Evolutionary conservation across 2,113 vertebrate genomes (phyloP), one percentile per base, ranked within the genome.

Genomic region (mouse (Mus musculus)): DNA sequence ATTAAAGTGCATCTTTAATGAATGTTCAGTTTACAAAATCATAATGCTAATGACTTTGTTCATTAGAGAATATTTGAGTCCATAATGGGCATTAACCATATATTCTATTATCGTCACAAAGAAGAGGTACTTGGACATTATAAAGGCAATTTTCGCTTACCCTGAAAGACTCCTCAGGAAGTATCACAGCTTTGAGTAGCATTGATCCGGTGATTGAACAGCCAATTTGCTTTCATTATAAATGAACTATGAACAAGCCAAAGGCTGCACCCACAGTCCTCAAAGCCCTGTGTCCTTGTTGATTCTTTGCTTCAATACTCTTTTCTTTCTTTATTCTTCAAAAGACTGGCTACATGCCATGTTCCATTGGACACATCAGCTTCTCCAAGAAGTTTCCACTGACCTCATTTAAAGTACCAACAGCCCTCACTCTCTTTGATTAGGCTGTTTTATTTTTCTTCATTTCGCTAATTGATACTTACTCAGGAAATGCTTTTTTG

Each of bases 1-100:
- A 82, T 89, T 94, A 78, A 84, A 80, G 36, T 89, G 46, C 19
- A 78, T 71, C 54, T 78, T 89, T 93, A 91, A 88, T 52, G 56
- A 82, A 75, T 89, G 84, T 84, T 96, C 36, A 78, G n/a, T 89
- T 95, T 97, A 87, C 67, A 94, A 92, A 98, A 84, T 92, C 65
- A 88, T 90, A 92, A 81, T 69, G 28, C 71, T 94, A 97, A 95
- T 59, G 33, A 77, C 72, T 28, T 94, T 75, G 59, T 77, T 94
- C 92, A 78, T 94, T 59, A 96, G 61, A 93, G 33, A n/a, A 24
- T 49, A 88, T 77, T 89, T 73, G 73, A 89, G 12, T 10, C 46
- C 33, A 49, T 63, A 67, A 92, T 54, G 77, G 78, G 5, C 4
- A 93, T 22, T 82, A 86, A 72, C 46, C 84, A 22, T 77, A 42